These are phyloP conservation scores for Drosophila anomalata DNA, from an alignment of 2,888 invertebrate genomes.

Conservation along the genomic window DNA sequence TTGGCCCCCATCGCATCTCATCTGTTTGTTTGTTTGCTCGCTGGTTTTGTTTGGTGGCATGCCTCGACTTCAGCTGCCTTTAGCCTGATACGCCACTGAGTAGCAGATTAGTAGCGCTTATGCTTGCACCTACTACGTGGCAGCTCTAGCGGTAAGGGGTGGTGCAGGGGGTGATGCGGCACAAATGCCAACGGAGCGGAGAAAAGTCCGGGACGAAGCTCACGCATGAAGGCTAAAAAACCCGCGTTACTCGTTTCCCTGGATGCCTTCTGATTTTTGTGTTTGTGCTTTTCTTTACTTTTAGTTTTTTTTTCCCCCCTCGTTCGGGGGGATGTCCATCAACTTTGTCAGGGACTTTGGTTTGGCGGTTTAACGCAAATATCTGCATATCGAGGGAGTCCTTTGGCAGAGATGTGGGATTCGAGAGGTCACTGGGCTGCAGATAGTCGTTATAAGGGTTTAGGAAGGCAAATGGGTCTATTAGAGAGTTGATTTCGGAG, in stretches of 20 bases:
- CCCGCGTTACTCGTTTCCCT: slow-evolving; percentile 32
- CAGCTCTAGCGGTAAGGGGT: slow-evolving; percentile 19
- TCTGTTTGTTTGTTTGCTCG: slow-evolving; percentile 55
- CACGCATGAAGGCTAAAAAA: slow-evolving; percentile 33
- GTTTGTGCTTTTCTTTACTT: background rate
- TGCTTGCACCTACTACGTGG: slow-evolving; percentile 79
- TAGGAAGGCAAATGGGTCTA: background rate
- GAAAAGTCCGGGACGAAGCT: slow-evolving; percentile 3
- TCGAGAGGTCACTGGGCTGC: background rate
- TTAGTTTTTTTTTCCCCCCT: background rate
- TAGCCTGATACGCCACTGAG: slow-evolving; percentile 78
- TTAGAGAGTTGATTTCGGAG: background rate
- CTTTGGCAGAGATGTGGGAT: background rate
- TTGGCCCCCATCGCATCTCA: slow-evolving; percentile 1
- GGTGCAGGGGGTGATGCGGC: background rate
- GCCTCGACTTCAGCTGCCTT: slow-evolving; percentile 46
- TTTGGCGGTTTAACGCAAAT: slow-evolving; percentile 5
- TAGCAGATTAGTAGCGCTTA: slow-evolving; percentile 78
- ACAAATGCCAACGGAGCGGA: background rate
- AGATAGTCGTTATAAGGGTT: too few species aligned
- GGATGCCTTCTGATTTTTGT: slow-evolving; percentile 12
- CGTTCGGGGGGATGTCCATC: slow-evolving; percentile 23
- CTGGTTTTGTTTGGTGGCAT: slow-evolving; percentile 54
- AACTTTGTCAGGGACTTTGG: slow-evolving; percentile 23
- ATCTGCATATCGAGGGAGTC: slow-evolving; percentile 21